Conservation (phyloP, 2,797 vertebrate genomes). For the Enteromius trimaculatus region DNA sequence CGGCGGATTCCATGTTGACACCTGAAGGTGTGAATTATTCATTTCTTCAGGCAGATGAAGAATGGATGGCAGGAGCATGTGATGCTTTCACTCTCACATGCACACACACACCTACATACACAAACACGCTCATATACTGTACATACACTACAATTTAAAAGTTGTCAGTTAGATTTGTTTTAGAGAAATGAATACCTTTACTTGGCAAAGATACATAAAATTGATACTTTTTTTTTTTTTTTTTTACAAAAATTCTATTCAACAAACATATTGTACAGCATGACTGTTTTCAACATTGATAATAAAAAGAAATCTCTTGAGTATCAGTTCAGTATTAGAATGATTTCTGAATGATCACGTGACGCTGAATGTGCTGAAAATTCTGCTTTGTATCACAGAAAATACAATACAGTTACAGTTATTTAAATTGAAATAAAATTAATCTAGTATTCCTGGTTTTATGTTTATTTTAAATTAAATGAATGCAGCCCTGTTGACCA, state of each 20-base stretch:
- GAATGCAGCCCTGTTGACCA: background rate
- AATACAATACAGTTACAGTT: background rate
- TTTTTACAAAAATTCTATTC: background rate
- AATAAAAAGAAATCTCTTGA: background rate
- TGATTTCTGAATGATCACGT: background rate
- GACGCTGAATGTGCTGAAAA: background rate
- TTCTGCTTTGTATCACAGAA: background rate
- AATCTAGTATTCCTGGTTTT: background rate
- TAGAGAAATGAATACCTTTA: background rate
- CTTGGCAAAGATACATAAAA: background rate
- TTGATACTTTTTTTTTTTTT: no score
- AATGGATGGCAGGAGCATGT: constrained; percentile 68
- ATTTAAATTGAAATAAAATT: background rate
- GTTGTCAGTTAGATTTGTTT: background rate
- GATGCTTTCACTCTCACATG: constrained; percentile 36
- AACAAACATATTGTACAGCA: background rate
- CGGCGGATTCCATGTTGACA: constrained; percentile 62
- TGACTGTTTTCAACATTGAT: background rate
- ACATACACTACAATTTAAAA: background rate
- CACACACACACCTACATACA: no score
- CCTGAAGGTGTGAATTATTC: constrained; percentile 74
- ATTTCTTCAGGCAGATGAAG: constrained; percentile 72
- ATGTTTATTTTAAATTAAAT: background rate
- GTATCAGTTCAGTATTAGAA: background rate
- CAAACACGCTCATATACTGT: background rate